Evolutionary conservation across 2,797 vertebrate species (phyloP), one percentile per base, ranked within the genome.

Genomic region (Pipistrellus pygmaeus): DNA sequence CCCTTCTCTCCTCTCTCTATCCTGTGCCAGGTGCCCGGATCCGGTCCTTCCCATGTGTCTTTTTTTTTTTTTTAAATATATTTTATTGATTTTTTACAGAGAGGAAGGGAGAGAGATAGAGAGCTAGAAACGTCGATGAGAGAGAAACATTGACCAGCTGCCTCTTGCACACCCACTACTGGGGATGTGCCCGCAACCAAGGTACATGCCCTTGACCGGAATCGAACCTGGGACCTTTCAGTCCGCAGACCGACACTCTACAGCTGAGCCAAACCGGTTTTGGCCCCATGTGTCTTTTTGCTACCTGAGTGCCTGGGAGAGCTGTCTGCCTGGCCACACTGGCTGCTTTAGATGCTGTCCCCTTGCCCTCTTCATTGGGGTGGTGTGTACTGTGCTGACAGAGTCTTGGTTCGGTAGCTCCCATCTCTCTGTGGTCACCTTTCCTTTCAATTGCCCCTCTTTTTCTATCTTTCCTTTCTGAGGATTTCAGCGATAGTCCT

Each of bases 321-420:
- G 38, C 10, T 44, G 82, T 48, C 27, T 32, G 21, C 0, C 46
- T 4, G 14, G 78, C 53, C 53, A 25, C 0, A 1, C 0, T 53
- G 38, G 53, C 38, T 71, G 90, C 38, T 57, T 72, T 9, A 27
- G 60, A 72, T 27, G 38, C 25, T 9, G 0, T 8, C 1, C 9
- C 30, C 0, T 82, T 53, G 30, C 41, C 48, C 57, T 77, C 51
- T 41, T 60, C 32, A 7, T n/a, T 55, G 12, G 57, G 30, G 38
- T 72, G 32, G 38, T 62, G 25, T 18, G 8, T 14, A 41, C 5
- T n/a, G 25, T 9, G 1, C 13, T 10, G 25, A 62, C 60, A 35
- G 55, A 2, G 5, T 15, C 84, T 68, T 86, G 60, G 13, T 94
- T 71, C 23, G n/a, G 13, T 87, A 73, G 71, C 38, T 48, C 53